Evolutionary conservation across 2,113 vertebrate genomes (phyloP).

Genomic region (Montifringilla adamsi): DNA sequence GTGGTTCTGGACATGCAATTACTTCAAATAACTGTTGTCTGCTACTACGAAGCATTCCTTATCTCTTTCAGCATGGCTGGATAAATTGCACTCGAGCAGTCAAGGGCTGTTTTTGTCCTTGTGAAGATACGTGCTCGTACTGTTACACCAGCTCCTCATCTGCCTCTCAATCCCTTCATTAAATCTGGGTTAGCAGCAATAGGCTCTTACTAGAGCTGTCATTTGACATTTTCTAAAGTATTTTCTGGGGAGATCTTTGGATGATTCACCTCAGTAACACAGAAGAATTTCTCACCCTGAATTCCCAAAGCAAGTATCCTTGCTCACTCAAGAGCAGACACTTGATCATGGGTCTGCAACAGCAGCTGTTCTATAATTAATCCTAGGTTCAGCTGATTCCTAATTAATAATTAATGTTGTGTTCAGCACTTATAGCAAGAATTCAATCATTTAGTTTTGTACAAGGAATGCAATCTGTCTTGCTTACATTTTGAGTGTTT

Average conservation of each 20-base stretch:
- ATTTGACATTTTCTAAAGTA: background rate
- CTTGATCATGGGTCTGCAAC: background rate
- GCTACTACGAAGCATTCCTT: background rate
- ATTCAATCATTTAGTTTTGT: background rate
- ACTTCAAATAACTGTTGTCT: background rate
- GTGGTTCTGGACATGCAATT: background rate
- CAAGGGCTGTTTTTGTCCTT: background rate
- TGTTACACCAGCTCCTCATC: background rate
- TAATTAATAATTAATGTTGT: conserved; percentile 40
- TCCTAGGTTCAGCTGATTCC: background rate
- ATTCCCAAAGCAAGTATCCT: background rate
- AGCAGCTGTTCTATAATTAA: conserved; percentile 33
- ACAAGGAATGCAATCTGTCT: background rate
- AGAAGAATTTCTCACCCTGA: background rate
- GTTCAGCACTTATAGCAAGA: background rate
- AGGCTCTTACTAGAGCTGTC: background rate
- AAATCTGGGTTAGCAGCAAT: background rate
- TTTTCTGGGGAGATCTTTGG: background rate
- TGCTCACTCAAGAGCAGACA: background rate
- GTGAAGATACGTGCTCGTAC: rapidly evolving
- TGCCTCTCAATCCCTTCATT: background rate
- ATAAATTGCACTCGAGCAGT: background rate
- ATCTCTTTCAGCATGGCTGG: background rate
- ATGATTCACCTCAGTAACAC: background rate
- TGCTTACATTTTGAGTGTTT: background rate